Percentiles rank a stretch among this genome's conserved stretches.
phyloP scores from a whole-genome alignment of 2,113 vertebrate genomes.

The Sebastes fasciatus region DNA sequence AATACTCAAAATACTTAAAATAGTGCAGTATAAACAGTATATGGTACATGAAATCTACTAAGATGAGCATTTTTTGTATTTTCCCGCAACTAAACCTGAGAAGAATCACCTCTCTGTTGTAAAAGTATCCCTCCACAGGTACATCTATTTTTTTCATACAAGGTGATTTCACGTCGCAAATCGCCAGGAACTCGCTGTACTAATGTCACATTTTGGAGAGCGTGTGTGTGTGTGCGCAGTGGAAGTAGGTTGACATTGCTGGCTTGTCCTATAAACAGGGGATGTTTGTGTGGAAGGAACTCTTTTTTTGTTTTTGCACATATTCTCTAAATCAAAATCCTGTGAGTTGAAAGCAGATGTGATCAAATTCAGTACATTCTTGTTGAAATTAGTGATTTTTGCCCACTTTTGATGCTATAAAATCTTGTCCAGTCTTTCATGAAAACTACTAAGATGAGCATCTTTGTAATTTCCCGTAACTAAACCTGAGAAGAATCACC shows the following conservation, averaged over 20 bases:
- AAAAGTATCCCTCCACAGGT: slow-evolving; percentile 35
- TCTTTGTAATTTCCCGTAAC: too few species aligned
- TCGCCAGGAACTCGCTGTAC: slow-evolving; percentile 31
- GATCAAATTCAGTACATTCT: background rate
- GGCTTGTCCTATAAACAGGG: slow-evolving; percentile 66
- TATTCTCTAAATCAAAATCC: background rate
- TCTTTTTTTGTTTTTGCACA: background rate
- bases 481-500: too few species aligned
- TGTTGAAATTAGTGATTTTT: background rate
- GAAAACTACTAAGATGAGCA: background rate
- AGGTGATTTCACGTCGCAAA: slow-evolving; percentile 21
- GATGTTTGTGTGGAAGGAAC: slow-evolving; percentile 32
- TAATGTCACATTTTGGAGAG: slow-evolving; percentile 67
- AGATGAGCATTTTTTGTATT: background rate
- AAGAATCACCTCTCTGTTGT: background rate
- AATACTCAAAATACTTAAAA: too few species aligned
- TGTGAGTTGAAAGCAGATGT: background rate
- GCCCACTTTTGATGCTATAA: background rate
- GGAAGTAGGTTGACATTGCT: slow-evolving; percentile 76
- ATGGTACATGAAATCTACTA: background rate
- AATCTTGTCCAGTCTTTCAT: background rate
- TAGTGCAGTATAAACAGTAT: too few species aligned
- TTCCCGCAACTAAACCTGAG: background rate
- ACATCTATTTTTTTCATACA: slow-evolving; percentile 10
- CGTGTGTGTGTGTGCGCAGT: slow-evolving; percentile 21